Evolutionary conservation across 2,113 vertebrate genomes (phyloP).

Genomic region (Acinonyx jubatus): DNA sequence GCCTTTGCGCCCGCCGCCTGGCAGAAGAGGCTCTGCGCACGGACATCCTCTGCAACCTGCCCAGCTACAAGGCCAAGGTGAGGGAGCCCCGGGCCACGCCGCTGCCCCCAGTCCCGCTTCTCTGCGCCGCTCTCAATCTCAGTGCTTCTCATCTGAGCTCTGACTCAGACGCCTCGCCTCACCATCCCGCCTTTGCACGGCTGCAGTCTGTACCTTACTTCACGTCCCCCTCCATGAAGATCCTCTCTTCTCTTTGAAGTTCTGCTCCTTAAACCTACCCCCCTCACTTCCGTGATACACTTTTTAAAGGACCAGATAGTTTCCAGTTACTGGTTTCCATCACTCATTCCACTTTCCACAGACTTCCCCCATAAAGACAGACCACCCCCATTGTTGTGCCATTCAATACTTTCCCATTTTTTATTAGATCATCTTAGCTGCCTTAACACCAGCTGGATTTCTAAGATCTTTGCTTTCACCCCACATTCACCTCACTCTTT

Average conservation of each 20-base stretch:
- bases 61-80: constrained; percentile 97
- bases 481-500: background rate
- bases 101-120: background rate
- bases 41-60: constrained; percentile 98
- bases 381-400: background rate
- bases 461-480: background rate
- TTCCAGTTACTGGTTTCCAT: background rate
- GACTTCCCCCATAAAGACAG: background rate
- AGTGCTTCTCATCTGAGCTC: background rate
- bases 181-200: constrained; percentile 42
- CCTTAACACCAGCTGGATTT: background rate
- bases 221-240: background rate
- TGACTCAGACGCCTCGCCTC: background rate
- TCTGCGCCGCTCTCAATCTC: background rate
- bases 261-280: background rate
- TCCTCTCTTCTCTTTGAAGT: constrained; percentile 51
- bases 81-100: constrained; percentile 59
- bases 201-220: background rate
- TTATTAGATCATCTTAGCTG: constrained; percentile 3
- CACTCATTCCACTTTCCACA: background rate
- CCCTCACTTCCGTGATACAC: constrained; percentile 30
- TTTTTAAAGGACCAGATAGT: constrained; percentile 33
- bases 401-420: background rate
- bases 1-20: constrained; percentile 90
- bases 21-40: constrained; percentile 95